Evolutionary conservation across 2,113 vertebrate species (phyloP), one percentile per base, ranked within the genome.

Genomic region (Carassius auratus): DNA sequence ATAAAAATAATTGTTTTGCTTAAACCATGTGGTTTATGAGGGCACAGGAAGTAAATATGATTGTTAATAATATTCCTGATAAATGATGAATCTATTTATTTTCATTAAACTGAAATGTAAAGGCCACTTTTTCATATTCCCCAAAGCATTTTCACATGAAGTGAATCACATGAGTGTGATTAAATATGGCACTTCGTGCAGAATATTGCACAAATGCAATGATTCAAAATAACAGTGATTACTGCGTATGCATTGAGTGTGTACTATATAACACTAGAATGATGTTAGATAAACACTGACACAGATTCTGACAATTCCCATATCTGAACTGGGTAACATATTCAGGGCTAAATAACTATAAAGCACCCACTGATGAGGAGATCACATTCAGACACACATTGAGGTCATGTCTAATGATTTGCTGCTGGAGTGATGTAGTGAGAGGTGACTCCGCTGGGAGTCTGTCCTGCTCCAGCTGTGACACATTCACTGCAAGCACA

Each of bases 401-500:
- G 62, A 38, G 71, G 57, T 75, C 42, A 19, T 48, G 55, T 30
- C 14, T 17, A 75, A 13, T 66, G 62, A 57, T 61, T 69, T 57
- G 33, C 17, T 57, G 52, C 52, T 55, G 52, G 52, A 55, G 52
- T 45, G 5, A 23, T 45, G 12, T n/a, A 5, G 38, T 61, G 33
- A 59, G 36, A n/a, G 71, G 13, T 38, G 17, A 69, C 50, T 68
- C 78, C 73, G 61, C 66, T 57, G 62, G 48, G 57, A 21, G 33
- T 68, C 9, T 30, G 10, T 84, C 62, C 30, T n/a, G 62, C n/a
- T 36, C 80, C n/a, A 68, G 42, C 73, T 83, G 52, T 83, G 52
- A 52, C 14, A 6, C 17, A 84, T 4, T 36, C 17, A n/a, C 83
- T 62, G 83, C 10, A 45, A 26, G 57, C 15, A 26, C 45, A n/a